A percentile compares a stretch with the other conserved stretches of the same genome.
phyloP scores from a whole-genome alignment of 2,888 invertebrate genomes.

The Bedellia somnulentella region DNA sequence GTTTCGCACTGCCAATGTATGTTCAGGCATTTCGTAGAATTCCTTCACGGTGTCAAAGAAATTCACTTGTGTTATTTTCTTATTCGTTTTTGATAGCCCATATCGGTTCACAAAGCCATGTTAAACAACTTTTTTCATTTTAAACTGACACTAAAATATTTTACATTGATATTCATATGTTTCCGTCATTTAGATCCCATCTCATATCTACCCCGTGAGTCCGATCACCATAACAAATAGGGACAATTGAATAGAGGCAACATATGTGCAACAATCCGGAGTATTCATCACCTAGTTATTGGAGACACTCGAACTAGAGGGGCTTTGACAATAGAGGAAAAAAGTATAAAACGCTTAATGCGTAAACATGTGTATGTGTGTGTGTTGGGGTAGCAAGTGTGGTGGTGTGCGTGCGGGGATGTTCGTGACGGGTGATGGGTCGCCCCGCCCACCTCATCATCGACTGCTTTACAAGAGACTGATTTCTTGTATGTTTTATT shows the following conservation, averaged over 20 bases:
- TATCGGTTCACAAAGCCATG: no score
- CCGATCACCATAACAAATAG: no score
- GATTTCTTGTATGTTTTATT: not conserved
- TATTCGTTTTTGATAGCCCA: no score
- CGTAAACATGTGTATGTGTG: constrained; percentile 10
- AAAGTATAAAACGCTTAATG: constrained; percentile 40
- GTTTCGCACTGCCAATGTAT: constrained; percentile 45
- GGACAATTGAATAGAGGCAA: no score
- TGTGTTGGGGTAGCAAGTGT: constrained; percentile 20
- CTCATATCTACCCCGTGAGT: no score
- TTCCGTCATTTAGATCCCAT: no score
- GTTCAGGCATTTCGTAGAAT: constrained; percentile 36
- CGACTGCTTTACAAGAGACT: constrained; percentile 21
- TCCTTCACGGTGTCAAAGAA: constrained; percentile 27
- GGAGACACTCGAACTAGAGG: constrained; percentile 19
- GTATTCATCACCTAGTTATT: constrained; percentile 14
- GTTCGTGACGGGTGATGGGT: constrained; percentile 31
- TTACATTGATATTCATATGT: no score
- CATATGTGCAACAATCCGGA: constrained; percentile 14
- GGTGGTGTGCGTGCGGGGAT: constrained; percentile 24
- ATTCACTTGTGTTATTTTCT: constrained; percentile 19
- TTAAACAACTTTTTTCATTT: no score
- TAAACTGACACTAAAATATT: no score
- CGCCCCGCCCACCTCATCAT: constrained; percentile 43
- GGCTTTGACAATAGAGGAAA: constrained; percentile 31